Conservation (phyloP, 1,140 invertebrate genomes). For the Heliconius hewitsoni region DNA sequence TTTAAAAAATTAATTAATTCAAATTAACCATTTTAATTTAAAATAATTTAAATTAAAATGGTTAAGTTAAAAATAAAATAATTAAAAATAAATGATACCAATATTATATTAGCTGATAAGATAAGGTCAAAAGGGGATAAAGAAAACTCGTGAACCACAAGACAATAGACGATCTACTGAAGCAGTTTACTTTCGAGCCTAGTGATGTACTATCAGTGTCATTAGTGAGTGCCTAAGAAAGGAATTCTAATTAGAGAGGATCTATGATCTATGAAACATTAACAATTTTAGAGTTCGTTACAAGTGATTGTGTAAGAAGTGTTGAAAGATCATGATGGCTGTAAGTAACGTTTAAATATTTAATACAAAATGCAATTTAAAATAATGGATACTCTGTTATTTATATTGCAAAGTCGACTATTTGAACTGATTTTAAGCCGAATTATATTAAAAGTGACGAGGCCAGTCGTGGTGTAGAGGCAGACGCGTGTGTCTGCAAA, state of each 20-base stretch:
- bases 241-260: slow-evolving; percentile 48
- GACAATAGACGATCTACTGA: background rate
- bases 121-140: background rate
- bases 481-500: too few relatives aligned
- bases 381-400: background rate
- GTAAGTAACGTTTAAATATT: slow-evolving; percentile 47
- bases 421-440: too few relatives aligned
- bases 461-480: too few relatives aligned
- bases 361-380: background rate
- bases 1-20: background rate
- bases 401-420: too few relatives aligned
- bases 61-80: too few relatives aligned
- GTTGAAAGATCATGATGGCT: slow-evolving; percentile 51
- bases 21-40: background rate
- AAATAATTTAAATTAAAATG: too few relatives aligned
- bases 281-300: slow-evolving; percentile 30
- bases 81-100: background rate
- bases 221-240: slow-evolving; percentile 39
- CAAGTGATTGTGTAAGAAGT: slow-evolving; percentile 44
- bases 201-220: slow-evolving; percentile 42
- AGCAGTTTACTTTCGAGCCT: slow-evolving; percentile 16
- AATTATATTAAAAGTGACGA: too few relatives aligned
- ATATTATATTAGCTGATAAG: background rate
- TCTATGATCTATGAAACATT: slow-evolving; percentile 36
- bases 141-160: slow-evolving; percentile 24